Conservation (phyloP, 2,113 vertebrate species). For the Enhydra lutris region DNA sequence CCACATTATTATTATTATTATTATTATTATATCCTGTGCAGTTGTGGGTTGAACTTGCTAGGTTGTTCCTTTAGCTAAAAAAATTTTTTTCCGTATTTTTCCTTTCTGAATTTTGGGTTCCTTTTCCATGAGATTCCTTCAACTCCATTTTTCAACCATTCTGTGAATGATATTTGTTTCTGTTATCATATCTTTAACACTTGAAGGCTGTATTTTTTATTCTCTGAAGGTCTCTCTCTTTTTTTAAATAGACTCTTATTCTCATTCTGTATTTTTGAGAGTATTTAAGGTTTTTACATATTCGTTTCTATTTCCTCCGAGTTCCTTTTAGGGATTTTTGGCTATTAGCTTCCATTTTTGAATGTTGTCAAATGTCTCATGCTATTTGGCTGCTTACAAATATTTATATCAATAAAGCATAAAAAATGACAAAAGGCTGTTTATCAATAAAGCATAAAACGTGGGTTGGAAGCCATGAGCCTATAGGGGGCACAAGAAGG, state of each 20-base stretch:
- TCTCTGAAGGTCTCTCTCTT: neutral
- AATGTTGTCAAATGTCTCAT: neutral
- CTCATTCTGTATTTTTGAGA: neutral
- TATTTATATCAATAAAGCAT: neutral
- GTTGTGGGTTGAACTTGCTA: neutral
- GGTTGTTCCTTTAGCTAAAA: neutral
- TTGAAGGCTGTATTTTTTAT: neutral
- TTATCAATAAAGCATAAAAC: neutral
- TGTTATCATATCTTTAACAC: neutral
- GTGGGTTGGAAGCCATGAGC: neutral
- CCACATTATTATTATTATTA: neutral
- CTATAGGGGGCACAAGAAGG: neutral
- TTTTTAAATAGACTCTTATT: neutral
- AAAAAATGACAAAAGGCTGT: neutral
- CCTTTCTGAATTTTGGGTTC: neutral
- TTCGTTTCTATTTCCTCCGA: neutral
- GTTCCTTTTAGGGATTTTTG: neutral
- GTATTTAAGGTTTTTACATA: neutral
- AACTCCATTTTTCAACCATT: neutral
- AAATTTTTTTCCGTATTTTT: neutral
- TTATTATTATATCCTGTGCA: neutral
- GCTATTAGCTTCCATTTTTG: neutral
- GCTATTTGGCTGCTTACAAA: neutral
- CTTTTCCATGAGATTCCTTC: neutral
- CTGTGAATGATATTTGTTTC: neutral